Evolutionary conservation across 37 sponge, comb jelly and placozoan genomes (phyloP).

Genomic region (Haliclona indistincta): DNA sequence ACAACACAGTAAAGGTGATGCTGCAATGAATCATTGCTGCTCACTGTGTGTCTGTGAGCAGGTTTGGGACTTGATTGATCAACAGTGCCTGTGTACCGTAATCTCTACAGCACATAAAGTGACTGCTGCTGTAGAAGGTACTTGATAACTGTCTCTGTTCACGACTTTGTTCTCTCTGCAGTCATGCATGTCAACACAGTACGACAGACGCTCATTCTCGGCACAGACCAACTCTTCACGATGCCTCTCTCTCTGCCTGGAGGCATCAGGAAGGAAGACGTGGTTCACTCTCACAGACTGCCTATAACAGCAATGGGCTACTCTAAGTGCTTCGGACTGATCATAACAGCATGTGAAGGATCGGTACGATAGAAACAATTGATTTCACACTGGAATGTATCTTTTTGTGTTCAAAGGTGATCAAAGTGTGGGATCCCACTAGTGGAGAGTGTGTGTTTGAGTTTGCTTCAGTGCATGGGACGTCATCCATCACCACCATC

Average conservation of each 20-base stretch:
- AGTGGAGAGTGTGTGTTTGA: constrained; percentile 78
- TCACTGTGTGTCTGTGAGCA: constrained; percentile 2
- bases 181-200: constrained; percentile 52
- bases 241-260: constrained; percentile 3
- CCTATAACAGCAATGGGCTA: constrained; percentile 61
- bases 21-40: too few relatives aligned
- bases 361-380: constrained; percentile 39
- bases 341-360: constrained; percentile 79
- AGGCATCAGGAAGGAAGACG: background rate
- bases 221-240: constrained; percentile 47
- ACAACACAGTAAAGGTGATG: constrained; percentile 92
- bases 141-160: background rate
- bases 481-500: constrained; percentile 58
- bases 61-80: constrained; percentile 72
- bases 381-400: background rate
- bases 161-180: constrained; percentile 5
- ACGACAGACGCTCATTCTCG: constrained; percentile 26
- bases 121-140: constrained; percentile 40
- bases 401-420: constrained; percentile 47
- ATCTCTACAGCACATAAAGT: constrained; percentile 70
- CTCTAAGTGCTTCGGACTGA: constrained; percentile 73
- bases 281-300: constrained; percentile 37
- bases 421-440: constrained; percentile 86
- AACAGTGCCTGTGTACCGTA: constrained; percentile 53
- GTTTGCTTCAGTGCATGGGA: constrained; percentile 66